phyloP scores from a whole-genome alignment of 2,113 vertebrate genomes.

The Panurus biarmicus region DNA sequence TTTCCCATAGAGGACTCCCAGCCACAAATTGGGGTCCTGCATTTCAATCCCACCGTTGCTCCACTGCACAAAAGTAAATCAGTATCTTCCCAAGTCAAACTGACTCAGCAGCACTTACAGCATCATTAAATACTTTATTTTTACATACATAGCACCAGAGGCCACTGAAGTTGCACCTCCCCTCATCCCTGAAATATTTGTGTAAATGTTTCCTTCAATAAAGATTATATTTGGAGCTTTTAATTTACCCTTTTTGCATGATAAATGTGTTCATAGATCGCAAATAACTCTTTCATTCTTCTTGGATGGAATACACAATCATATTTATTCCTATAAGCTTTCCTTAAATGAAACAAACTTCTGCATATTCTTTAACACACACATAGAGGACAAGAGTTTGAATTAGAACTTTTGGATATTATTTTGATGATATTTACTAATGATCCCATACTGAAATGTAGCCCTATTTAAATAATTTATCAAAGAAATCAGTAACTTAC shows the following conservation, averaged over 20 bases:
- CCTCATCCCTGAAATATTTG: not conserved
- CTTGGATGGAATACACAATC: not conserved
- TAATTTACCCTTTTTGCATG: not conserved
- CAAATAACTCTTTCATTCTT: not conserved
- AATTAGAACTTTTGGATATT: not conserved
- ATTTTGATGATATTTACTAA: not conserved
- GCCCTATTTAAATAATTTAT: not conserved
- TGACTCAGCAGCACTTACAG: slow-evolving; percentile 41
- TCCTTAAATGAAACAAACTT: not conserved
- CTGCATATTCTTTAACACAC: not conserved
- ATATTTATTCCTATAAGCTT: not conserved
- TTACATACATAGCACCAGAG: not conserved
- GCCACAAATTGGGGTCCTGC: not conserved
- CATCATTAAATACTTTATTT: not conserved
- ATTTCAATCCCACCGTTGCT: not conserved
- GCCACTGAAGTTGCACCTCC: not conserved
- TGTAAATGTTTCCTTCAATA: not conserved
- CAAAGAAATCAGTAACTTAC: not conserved
- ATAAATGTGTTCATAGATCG: not conserved
- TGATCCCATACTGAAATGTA: not conserved
- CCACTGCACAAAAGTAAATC: slow-evolving; percentile 47
- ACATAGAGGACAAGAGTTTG: not conserved
- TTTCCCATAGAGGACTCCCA: slow-evolving; percentile 1
- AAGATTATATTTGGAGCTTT: not conserved
- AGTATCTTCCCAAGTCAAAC: not conserved